Evolutionary conservation across 2,888 invertebrate genomes (phyloP).

Genomic region (Hirtodrosophila alboralis): DNA sequence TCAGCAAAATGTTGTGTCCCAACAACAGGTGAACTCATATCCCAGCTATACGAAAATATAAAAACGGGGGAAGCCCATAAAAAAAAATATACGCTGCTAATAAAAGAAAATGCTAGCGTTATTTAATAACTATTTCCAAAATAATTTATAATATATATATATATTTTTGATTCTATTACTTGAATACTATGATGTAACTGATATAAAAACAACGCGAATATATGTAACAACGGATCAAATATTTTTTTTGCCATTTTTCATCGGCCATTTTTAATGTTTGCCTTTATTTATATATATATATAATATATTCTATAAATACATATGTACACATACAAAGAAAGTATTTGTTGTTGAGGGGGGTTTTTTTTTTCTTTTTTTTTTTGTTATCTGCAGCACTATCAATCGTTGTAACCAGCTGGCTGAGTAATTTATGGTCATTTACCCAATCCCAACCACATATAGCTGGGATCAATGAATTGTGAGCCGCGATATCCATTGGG

Average conservation of each 20-base stretch:
- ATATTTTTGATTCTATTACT: slow-evolving; percentile 14
- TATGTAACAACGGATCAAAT: slow-evolving; percentile 11
- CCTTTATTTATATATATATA: slow-evolving; percentile 13
- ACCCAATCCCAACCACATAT: slow-evolving; percentile 89
- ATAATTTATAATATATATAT: slow-evolving; percentile 4
- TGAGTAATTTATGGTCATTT: slow-evolving; percentile 63
- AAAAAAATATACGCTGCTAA: neutral
- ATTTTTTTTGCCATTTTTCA: slow-evolving; percentile 12
- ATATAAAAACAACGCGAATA: neutral
- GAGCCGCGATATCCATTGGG: slow-evolving; percentile 86
- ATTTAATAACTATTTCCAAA: neutral
- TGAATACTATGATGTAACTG: neutral
- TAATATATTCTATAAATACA: slow-evolving; percentile 3
- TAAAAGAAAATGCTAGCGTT: neutral
- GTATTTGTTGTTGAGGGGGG: neutral
- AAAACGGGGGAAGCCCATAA: slow-evolving; percentile 5
- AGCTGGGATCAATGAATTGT: slow-evolving; percentile 87
- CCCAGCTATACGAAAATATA: slow-evolving; percentile 74
- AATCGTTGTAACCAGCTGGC: slow-evolving; percentile 40
- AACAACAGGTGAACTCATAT: slow-evolving; percentile 40
- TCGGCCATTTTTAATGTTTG: slow-evolving; percentile 27
- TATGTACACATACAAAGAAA: slow-evolving; percentile 34
- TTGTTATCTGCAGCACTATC: slow-evolving; percentile 28
- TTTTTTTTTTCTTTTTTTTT: too few species aligned
- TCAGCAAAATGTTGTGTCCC: neutral